Conservation (phyloP, 2,888 invertebrate genomes). For the Emmelina monodactyla region DNA sequence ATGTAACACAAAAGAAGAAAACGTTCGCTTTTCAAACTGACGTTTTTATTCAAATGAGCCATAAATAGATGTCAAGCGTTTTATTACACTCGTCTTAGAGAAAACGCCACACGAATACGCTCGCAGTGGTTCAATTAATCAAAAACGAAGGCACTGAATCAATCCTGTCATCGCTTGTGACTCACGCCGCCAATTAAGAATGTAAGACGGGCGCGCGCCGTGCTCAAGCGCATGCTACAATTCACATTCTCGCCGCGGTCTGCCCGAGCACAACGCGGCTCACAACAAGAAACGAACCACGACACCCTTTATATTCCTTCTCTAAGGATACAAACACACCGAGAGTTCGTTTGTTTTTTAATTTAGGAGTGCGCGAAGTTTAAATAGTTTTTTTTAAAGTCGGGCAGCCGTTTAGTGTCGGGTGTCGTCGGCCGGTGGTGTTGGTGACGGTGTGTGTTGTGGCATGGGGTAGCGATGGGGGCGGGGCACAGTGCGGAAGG, state of each 20-base stretch:
- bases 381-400: not conserved
- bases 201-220: slow-evolving; percentile 38
- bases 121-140: slow-evolving; percentile 1
- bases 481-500: slow-evolving; percentile 62
- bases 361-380: not conserved
- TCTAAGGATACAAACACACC: too few species aligned
- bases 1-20: too few species aligned
- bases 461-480: slow-evolving; percentile 59
- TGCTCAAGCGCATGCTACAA: slow-evolving; percentile 47
- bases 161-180: slow-evolving; percentile 25
- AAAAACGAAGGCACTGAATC: not conserved
- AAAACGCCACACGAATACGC: too few species aligned
- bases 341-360: too few species aligned
- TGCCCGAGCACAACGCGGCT: slow-evolving; percentile 44
- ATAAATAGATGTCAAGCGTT: too few species aligned
- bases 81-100: too few species aligned
- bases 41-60: too few species aligned
- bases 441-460: slow-evolving; percentile 53
- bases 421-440: slow-evolving; percentile 44
- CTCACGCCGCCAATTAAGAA: slow-evolving; percentile 37
- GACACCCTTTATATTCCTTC: too few species aligned
- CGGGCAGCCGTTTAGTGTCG: too few species aligned
- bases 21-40: too few species aligned
- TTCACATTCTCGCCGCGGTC: slow-evolving; percentile 56
- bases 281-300: slow-evolving; percentile 26